Conservation (phyloP, 2,888 invertebrate species). For the Nephrocerus scutellatus region DNA sequence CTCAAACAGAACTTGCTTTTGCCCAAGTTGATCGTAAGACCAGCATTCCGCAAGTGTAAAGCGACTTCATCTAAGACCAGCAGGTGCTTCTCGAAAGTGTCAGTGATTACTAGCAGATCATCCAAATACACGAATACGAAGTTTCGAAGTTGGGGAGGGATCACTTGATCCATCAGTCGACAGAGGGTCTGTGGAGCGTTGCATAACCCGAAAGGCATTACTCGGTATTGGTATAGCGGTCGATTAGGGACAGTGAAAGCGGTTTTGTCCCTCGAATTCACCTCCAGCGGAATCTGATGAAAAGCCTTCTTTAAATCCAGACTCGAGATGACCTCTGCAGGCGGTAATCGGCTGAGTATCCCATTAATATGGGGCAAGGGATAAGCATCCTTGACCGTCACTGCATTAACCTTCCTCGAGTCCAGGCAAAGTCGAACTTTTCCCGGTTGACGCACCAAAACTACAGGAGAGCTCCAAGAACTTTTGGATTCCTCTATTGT, state of each 20-base stretch:
- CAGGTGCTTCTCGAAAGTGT: constrained; percentile 1
- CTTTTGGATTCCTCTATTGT: too few relatives aligned
- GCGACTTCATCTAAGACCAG: background rate
- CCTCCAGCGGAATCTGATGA: constrained; percentile 10
- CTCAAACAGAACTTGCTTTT: constrained; percentile 3
- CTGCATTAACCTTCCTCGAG: constrained; percentile 25
- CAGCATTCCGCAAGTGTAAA: background rate
- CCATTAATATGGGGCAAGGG: constrained; percentile 11
- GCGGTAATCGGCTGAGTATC: constrained; percentile 4
- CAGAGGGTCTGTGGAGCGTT: constrained; percentile 2
- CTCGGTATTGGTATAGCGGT: constrained; percentile 8
- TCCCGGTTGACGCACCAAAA: constrained; percentile 23
- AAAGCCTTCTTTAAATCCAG: constrained; percentile 14
- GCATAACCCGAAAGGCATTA: constrained; percentile 9
- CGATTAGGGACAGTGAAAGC: constrained; percentile 9
- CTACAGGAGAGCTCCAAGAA: constrained; percentile 29
- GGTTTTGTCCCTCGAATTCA: constrained; percentile 6
- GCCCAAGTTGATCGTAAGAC: background rate
- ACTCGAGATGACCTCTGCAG: constrained; percentile 10
- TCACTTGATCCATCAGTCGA: constrained; percentile 4
- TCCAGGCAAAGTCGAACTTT: constrained; percentile 26
- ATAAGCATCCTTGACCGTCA: constrained; percentile 19
- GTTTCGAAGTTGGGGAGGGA: constrained; percentile 1
- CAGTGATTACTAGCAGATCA: background rate
- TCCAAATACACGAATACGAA: constrained; percentile 5